These are phyloP conservation scores for Ascaphus truei DNA, from an alignment of 2,113 vertebrate genomes.

Conservation along the genomic window DNA sequence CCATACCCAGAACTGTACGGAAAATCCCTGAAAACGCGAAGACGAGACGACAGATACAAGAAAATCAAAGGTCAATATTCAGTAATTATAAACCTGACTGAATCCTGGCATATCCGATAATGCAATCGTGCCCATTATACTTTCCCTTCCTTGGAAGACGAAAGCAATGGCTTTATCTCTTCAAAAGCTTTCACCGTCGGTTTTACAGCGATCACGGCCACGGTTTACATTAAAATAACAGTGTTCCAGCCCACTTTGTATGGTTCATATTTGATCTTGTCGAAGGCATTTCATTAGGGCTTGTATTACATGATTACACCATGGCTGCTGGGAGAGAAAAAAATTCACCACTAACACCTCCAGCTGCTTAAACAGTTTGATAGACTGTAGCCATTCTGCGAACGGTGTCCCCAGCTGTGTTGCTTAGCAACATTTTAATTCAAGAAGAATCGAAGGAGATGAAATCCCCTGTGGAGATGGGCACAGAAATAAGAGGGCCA, in stretches of 20 bases:
- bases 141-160: background rate
- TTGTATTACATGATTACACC: slow-evolving; percentile 59
- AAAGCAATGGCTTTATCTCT: background rate
- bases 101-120: background rate
- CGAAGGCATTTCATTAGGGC: slow-evolving; percentile 35
- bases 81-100: too few species aligned
- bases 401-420: slow-evolving; percentile 70
- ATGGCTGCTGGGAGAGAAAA: slow-evolving; percentile 42
- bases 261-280: slow-evolving; percentile 27
- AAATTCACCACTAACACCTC: slow-evolving; percentile 48
- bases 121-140: background rate
- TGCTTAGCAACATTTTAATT: slow-evolving; percentile 91
- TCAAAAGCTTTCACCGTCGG: background rate
- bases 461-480: slow-evolving; percentile 81
- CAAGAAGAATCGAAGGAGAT: slow-evolving; percentile 81
- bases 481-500: slow-evolving; percentile 83
- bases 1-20: too few species aligned
- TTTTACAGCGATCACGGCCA: background rate
- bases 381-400: slow-evolving; percentile 60
- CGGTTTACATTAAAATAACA: slow-evolving; percentile 6
- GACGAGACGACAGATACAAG: too few species aligned
- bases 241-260: slow-evolving; percentile 5
- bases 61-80: too few species aligned
- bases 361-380: slow-evolving; percentile 67
- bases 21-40: too few species aligned